Evolutionary conservation across 2,888 invertebrate genomes (phyloP).

Genomic region (Phrixothrix hirtus): DNA sequence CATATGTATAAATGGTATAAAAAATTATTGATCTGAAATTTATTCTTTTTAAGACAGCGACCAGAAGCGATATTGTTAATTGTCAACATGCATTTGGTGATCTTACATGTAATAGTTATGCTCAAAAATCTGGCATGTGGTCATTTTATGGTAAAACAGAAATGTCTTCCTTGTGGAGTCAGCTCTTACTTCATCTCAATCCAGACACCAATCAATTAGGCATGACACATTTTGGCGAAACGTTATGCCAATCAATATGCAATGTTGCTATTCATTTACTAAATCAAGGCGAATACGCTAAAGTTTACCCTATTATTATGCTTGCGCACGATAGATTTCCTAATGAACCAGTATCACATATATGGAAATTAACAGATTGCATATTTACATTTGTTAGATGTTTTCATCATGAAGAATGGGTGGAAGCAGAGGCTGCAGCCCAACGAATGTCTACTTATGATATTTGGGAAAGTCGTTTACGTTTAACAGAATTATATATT

Average conservation of each 20-base stretch:
- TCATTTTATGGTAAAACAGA: conserved; percentile 85
- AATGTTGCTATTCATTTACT: conserved; percentile 65
- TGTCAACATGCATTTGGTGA: conserved; percentile 83
- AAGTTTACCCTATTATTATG: conserved; percentile 63
- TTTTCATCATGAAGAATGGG: conserved; percentile 65
- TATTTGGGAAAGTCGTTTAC: conserved; percentile 67
- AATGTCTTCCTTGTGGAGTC: conserved; percentile 79
- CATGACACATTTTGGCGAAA: conserved; percentile 57
- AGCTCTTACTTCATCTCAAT: conserved; percentile 75
- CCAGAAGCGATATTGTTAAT: conserved; percentile 84
- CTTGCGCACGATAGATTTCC: conserved; percentile 69
- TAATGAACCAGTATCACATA: conserved; percentile 62
- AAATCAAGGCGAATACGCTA: conserved; percentile 61
- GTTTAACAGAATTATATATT: conserved; percentile 62
- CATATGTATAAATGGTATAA: too few species aligned
- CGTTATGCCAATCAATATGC: conserved; percentile 71
- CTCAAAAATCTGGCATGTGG: conserved; percentile 86
- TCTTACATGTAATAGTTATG: conserved; percentile 76
- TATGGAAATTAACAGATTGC: conserved; percentile 72
- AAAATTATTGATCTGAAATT: not conserved
- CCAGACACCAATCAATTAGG: conserved; percentile 60
- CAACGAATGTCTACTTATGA: conserved; percentile 69
- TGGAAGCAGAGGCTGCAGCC: conserved; percentile 70
- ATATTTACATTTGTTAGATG: conserved; percentile 54
- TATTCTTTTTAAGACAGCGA: conserved; percentile 67